Conservation (phyloP, 2,888 invertebrate species). For the Hemistola chrysoprasaria region DNA sequence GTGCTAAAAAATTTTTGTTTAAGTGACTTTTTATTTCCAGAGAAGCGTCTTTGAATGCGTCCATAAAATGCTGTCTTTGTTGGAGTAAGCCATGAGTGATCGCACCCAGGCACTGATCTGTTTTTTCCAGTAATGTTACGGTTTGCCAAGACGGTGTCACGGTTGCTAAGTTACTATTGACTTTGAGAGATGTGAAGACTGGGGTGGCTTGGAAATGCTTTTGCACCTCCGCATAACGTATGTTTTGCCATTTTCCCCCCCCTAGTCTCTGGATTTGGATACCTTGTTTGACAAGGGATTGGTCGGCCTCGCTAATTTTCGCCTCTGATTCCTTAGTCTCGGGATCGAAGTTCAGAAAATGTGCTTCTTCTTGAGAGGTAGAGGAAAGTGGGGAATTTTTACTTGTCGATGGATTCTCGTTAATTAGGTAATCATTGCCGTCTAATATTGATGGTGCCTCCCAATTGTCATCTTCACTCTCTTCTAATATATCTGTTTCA, state of each 20-base stretch:
- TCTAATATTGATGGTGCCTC: too few species aligned
- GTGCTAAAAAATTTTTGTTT: too few species aligned
- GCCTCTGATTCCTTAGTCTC: too few species aligned
- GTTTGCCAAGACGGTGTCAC: too few species aligned
- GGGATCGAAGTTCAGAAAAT: too few species aligned
- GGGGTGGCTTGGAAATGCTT: neutral
- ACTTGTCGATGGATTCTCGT: too few species aligned
- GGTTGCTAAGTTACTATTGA: neutral
- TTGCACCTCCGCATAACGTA: neutral
- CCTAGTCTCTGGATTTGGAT: neutral
- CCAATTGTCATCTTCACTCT: too few species aligned
- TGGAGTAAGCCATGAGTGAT: neutral
- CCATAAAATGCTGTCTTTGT: neutral
- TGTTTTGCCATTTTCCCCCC: neutral
- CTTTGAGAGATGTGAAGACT: neutral
- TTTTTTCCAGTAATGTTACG: neutral
- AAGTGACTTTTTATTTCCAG: neutral
- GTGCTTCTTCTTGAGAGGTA: too few species aligned
- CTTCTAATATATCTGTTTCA: too few species aligned
- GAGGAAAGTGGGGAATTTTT: too few species aligned
- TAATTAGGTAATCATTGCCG: too few species aligned
- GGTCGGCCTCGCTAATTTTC: too few species aligned
- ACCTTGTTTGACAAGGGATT: neutral
- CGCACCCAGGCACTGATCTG: neutral
- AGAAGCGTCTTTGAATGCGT: neutral